Percentiles rank a stretch among this genome's conserved stretches.
Evolutionary conservation across 2,888 invertebrate genomes (phyloP).

Genomic region (Camptogramma bilineatum): DNA sequence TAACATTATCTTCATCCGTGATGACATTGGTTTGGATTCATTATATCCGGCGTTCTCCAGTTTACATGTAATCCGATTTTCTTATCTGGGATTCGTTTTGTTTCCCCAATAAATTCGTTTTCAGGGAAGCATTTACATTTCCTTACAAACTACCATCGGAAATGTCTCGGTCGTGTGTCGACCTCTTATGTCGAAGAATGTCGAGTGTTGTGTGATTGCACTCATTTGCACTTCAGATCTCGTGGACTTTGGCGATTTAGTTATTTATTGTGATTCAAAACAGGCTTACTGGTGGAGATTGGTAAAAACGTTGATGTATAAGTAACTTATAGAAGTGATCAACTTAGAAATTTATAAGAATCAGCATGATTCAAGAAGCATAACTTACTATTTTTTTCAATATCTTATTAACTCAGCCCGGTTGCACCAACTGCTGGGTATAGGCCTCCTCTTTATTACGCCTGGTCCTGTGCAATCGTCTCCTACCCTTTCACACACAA

Average conservation of each 20-base stretch:
- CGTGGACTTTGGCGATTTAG: conserved; percentile 8
- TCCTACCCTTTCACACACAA: no score
- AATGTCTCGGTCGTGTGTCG: conserved; percentile 53
- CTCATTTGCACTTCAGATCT: conserved; percentile 18
- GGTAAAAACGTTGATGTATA: no score
- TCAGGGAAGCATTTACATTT: conserved; percentile 53
- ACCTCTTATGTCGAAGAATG: conserved; percentile 62
- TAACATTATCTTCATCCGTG: neutral
- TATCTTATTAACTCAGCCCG: no score
- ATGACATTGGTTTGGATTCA: neutral
- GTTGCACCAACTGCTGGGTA: no score
- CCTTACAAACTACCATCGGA: conserved; percentile 73
- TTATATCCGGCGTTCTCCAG: neutral
- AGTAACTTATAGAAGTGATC: no score
- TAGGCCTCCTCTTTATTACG: no score
- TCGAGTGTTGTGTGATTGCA: conserved; percentile 52
- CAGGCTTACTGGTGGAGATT: neutral
- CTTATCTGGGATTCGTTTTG: conserved; percentile 8
- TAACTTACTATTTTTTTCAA: no score
- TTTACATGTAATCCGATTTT: conserved; percentile 6
- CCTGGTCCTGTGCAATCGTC: no score
- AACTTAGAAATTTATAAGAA: no score
- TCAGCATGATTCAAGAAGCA: no score
- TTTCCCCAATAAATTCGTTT: conserved; percentile 11
- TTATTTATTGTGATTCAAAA: neutral